Conservation (phyloP, 1,140 invertebrate species). For the Galleria mellonella region DNA sequence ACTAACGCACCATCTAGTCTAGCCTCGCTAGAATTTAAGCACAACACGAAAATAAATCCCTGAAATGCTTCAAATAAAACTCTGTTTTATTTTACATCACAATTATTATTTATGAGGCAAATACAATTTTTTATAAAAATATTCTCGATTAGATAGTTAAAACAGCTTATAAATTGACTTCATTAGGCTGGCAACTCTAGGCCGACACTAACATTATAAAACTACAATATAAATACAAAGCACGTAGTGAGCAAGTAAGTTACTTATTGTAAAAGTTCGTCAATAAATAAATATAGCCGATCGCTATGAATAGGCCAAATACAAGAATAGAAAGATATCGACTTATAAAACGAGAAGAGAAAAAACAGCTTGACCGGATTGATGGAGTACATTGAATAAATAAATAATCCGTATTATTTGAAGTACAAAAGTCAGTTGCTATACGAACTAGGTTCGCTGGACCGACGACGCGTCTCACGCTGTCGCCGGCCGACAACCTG, state of each 20-base stretch:
- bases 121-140: slow-evolving; percentile 56
- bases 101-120: slow-evolving; percentile 62
- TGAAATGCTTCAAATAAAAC: slow-evolving; percentile 72
- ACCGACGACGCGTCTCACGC: slow-evolving; percentile 8
- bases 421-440: background rate
- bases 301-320: slow-evolving; percentile 8
- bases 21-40: slow-evolving; percentile 65
- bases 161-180: slow-evolving; percentile 65
- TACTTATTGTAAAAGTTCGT: slow-evolving; percentile 20
- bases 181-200: slow-evolving; percentile 28
- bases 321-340: slow-evolving; percentile 9
- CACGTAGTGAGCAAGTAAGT: slow-evolving; percentile 55
- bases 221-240: slow-evolving; percentile 60
- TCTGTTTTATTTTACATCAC: slow-evolving; percentile 71
- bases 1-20: slow-evolving; percentile 45
- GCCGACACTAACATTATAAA: slow-evolving; percentile 18
- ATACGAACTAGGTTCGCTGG: slow-evolving; percentile 4
- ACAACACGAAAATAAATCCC: slow-evolving; percentile 60
- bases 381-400: slow-evolving; percentile 25
- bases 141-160: slow-evolving; percentile 42
- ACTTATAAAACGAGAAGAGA: slow-evolving; percentile 12
- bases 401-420: slow-evolving; percentile 1
- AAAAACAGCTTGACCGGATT: slow-evolving; percentile 31
- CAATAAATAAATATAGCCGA: slow-evolving; percentile 30
- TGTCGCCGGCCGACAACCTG: no score